A percentile compares a stretch with the other conserved stretches of the same genome.
These are phyloP conservation scores for Cyphomyrus discorhynchus DNA, from an alignment of 2,113 vertebrate species.

Conservation along the genomic window DNA sequence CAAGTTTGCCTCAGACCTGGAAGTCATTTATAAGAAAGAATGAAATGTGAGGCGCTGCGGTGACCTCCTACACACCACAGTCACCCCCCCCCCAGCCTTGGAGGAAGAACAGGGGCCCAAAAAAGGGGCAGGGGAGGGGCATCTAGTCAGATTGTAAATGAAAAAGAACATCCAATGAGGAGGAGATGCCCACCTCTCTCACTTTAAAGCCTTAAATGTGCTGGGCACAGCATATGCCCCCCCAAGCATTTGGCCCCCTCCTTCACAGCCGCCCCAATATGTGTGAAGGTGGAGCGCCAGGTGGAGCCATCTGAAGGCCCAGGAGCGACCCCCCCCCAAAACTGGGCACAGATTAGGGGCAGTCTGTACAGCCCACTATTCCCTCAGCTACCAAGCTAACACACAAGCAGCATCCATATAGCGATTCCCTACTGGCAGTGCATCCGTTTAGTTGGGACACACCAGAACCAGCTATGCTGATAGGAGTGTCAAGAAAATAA, in stretches of 20 bases:
- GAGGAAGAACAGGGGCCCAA: not conserved
- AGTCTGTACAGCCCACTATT: too few relatives aligned
- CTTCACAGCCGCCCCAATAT: not conserved
- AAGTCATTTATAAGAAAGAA: conserved; percentile 21
- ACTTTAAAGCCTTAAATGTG: not conserved
- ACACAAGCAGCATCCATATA: not conserved
- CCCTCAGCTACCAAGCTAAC: not conserved
- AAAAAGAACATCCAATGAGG: not conserved
- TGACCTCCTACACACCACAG: not conserved
- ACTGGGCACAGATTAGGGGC: not conserved
- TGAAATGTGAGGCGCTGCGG: not conserved
- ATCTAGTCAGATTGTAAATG: not conserved
- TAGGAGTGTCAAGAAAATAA: not conserved
- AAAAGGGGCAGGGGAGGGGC: not conserved
- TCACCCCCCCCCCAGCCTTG: not conserved
- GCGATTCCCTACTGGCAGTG: not conserved
- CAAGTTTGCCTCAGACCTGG: conserved; percentile 12
- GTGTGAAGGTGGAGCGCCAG: not conserved
- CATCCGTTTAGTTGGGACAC: not conserved
- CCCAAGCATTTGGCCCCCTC: not conserved
- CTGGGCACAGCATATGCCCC: not conserved
- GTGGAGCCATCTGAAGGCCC: not conserved
- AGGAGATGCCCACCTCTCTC: not conserved
- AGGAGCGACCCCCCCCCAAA: not conserved
- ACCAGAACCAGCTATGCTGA: not conserved